Evolutionary conservation across 2,113 vertebrate genomes (phyloP), one percentile per base, ranked within the genome.

Genomic region (Prochilodus magdalenae): DNA sequence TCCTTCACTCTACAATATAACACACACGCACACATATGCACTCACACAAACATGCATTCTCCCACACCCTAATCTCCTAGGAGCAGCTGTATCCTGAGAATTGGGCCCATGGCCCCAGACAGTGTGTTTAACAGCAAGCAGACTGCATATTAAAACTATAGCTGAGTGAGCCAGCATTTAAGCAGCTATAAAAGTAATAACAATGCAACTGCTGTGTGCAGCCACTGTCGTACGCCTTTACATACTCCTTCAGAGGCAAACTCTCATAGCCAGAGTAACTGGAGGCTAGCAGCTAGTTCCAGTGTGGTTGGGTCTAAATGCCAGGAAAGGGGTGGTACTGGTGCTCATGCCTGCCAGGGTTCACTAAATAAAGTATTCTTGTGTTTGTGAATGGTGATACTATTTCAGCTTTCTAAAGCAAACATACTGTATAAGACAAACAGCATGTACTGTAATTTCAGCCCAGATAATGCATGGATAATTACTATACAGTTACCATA

Each of bases 51-150:
- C 16, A 49, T 72, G 30, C 36, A 47, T 57, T 27, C 59, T 49
- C 14, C 72, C 71, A 75, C 51, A 74, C 14, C 20, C 80, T 86
- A 88, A 89, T 90, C 87, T 89, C 74, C 60, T 20, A 81, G 84
- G 86, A 91, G 85, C 90, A 92, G 87, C 87, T 91, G 88, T 83
- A 83, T 47, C 11, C 15, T 16, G 73, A 84, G 72, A 81, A 88
- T 65, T 65, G 75, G 26, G 30, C 62, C 77, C 77, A 87, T 69
- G 66, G 27, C 29, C 72, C 79, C 76, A 87, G 80, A 76, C 83
- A 73, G 49, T 22, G 49, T 22, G 86, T 89, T 89, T 86, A 87
- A 91, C 87, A 88, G 84, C 85, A 89, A 89, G 89, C 87, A 88
- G 80, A 80, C 75, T 67, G 53, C 30, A 40, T 44, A 29, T 89